A percentile compares a stretch with the other conserved stretches of the same genome.
phyloP scores from a whole-genome alignment of 1,140 invertebrate species.

The Drosophila kanapiae region DNA sequence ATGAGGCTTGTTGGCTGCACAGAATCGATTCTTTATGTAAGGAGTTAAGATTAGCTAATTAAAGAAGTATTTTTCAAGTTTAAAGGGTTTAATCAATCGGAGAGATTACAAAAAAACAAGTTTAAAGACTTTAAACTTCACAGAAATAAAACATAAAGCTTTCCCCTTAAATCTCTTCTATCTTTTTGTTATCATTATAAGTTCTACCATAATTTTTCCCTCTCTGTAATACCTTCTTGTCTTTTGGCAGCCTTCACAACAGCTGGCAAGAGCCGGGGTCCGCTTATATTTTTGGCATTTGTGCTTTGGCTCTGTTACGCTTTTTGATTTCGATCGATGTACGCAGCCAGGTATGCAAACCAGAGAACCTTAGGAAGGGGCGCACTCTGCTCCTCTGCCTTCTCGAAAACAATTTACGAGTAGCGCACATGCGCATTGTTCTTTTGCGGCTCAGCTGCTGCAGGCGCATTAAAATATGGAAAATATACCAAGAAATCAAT shows the following conservation, averaged over 20 bases:
- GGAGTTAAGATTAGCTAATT: no score
- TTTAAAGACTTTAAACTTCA: not conserved
- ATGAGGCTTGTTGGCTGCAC: no score
- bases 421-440: conserved; percentile 76
- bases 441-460: conserved; percentile 30
- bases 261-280: conserved; percentile 59
- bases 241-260: conserved; percentile 61
- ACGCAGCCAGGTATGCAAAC: conserved; percentile 69
- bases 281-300: conserved; percentile 77
- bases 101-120: not conserved
- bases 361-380: conserved; percentile 10
- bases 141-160: no score
- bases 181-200: not conserved
- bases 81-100: not conserved
- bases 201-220: not conserved
- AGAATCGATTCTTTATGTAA: no score
- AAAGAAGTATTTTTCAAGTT: not conserved
- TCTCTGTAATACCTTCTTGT: conserved; percentile 9
- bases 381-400: not conserved
- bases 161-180: not conserved
- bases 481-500: conserved; percentile 49
- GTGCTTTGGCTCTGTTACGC: conserved; percentile 72
- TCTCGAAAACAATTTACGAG: conserved; percentile 63
- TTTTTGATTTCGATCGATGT: conserved; percentile 80
- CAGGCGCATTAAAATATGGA: conserved; percentile 26